Percentiles rank a stretch among this genome's conserved stretches.
phyloP scores from a whole-genome alignment of 2,113 vertebrate species.

The Alosa alosa region DNA sequence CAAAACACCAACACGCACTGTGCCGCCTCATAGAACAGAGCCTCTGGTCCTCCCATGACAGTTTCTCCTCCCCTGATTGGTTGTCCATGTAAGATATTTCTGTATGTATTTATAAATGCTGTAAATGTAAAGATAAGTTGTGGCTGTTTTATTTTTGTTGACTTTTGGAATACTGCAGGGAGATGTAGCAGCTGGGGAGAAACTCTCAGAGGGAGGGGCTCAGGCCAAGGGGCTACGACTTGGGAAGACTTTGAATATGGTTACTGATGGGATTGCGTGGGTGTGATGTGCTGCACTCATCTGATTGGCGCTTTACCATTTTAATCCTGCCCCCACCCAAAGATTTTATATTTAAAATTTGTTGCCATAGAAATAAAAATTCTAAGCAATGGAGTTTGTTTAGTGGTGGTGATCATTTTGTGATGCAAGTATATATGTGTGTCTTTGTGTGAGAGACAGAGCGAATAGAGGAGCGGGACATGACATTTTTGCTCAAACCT shows the following conservation, averaged over 20 bases:
- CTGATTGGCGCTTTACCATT: slow-evolving; percentile 24
- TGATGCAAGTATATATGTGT: slow-evolving; percentile 15
- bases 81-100: slow-evolving; percentile 83
- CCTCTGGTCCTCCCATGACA: slow-evolving; percentile 1
- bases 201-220: neutral
- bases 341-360: slow-evolving; percentile 74
- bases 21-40: neutral
- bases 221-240: neutral
- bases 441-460: neutral
- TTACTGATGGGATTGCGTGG: slow-evolving; percentile 33
- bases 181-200: slow-evolving; percentile 63
- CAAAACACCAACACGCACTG: neutral
- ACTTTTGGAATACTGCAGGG: slow-evolving; percentile 73
- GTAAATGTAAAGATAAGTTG: slow-evolving; percentile 78
- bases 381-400: slow-evolving; percentile 71
- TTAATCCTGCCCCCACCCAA: slow-evolving; percentile 44
- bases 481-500: neutral
- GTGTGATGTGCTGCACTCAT: slow-evolving; percentile 13
- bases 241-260: neutral
- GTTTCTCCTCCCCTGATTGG: slow-evolving; percentile 59
- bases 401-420: neutral
- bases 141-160: slow-evolving; percentile 70
- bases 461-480: neutral
- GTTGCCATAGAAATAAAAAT: slow-evolving; percentile 76
- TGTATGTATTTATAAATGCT: slow-evolving; percentile 84